A percentile compares a stretch with the other conserved stretches of the same genome.
These are phyloP conservation scores for Cepaea hortensis DNA, from an alignment of 2,888 invertebrate genomes.

Conservation along the genomic window DNA sequence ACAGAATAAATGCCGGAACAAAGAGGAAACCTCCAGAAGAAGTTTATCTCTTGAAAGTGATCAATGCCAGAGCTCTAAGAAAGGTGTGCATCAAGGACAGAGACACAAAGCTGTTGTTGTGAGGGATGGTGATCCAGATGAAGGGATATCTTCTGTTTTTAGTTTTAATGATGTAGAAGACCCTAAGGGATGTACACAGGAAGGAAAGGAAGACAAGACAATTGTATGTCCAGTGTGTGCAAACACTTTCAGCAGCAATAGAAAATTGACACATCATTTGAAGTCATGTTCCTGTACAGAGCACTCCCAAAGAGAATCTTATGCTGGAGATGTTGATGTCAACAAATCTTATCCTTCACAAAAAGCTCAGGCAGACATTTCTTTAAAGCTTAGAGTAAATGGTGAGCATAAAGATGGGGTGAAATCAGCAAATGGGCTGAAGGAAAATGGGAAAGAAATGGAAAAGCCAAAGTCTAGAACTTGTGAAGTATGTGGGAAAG, in stretches of 20 bases:
- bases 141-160: neutral
- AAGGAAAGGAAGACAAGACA: neutral
- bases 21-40: neutral
- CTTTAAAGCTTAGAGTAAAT: neutral
- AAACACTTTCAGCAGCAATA: neutral
- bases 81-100: neutral
- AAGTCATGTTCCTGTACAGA: neutral
- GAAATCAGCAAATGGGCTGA: neutral
- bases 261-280: neutral
- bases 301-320: neutral
- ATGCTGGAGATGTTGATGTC: neutral
- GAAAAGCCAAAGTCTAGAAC: slow-evolving; percentile 11
- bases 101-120: neutral
- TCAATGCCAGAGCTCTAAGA: neutral
- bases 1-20: neutral
- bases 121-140: neutral
- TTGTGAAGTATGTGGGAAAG: slow-evolving; percentile 45
- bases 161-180: neutral
- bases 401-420: neutral
- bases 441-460: neutral
- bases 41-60: neutral
- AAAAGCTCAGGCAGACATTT: neutral
- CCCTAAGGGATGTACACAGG: too few species aligned
- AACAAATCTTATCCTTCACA: neutral
- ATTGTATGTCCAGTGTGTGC: neutral